Evolutionary conservation across 2,113 vertebrate species (phyloP).

Genomic region (Pteruthius melanotis): DNA sequence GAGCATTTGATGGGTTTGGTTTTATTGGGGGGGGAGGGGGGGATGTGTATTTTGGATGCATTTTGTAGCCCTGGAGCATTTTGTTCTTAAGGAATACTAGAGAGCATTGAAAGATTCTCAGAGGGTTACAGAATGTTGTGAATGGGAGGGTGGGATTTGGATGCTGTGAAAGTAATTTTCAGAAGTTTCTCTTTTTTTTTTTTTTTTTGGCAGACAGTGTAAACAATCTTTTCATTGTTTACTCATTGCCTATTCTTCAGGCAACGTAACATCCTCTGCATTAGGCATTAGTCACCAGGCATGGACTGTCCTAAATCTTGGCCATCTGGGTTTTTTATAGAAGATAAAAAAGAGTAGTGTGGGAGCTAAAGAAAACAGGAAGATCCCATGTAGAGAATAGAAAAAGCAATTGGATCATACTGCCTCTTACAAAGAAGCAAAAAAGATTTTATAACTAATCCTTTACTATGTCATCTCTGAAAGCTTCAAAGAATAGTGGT

Average conservation of each 20-base stretch:
- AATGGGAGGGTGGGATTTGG: not conserved
- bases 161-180: not conserved
- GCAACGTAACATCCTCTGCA: conserved; percentile 11
- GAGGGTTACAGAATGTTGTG: not conserved
- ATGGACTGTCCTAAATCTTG: not conserved
- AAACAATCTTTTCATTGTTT: conserved; percentile 21
- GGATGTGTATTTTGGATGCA: not conserved
- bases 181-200: not conserved
- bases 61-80: not conserved
- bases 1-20: not conserved
- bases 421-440: not conserved
- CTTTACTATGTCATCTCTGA: not conserved
- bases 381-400: not conserved
- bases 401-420: not conserved
- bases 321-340: conserved; percentile 36
- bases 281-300: conserved; percentile 7
- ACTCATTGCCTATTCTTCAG: not conserved
- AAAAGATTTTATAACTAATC: not conserved
- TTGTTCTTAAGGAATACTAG: not conserved
- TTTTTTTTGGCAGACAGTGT: not conserved
- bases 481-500: not conserved
- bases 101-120: not conserved
- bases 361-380: conserved; percentile 54
- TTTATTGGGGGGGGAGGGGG: too few species aligned
- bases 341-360: conserved; percentile 18